Evolutionary conservation across 2,797 vertebrate genomes (phyloP).

Genomic region (Psittacula echo): DNA sequence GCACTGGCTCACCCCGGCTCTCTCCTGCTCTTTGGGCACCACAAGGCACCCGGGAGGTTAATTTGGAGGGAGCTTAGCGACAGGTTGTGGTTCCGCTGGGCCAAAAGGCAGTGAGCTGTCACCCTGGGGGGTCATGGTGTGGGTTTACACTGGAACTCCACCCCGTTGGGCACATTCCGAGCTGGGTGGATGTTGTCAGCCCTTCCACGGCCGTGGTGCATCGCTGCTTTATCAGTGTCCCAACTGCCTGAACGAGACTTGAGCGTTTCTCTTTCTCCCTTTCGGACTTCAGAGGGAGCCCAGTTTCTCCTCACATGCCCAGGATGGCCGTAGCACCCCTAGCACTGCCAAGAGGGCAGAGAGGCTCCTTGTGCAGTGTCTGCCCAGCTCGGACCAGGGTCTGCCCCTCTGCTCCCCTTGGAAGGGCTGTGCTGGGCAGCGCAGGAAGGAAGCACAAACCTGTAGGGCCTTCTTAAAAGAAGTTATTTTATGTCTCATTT

Average conservation of each 20-base stretch:
- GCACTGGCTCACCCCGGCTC: fast-evolving
- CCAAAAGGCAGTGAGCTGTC: fast-evolving
- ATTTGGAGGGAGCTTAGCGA: neutral
- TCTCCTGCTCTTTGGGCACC: neutral
- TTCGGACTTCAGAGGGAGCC: neutral
- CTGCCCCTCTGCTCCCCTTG: neutral
- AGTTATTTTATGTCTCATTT: neutral
- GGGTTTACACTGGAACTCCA: fast-evolving
- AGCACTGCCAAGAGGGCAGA: neutral
- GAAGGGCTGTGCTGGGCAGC: neutral
- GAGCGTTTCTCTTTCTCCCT: neutral
- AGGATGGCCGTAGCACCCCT: neutral
- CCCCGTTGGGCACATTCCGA: fast-evolving
- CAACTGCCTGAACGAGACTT: neutral
- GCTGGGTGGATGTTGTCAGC: fast-evolving
- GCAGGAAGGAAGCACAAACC: neutral
- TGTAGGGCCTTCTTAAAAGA: neutral
- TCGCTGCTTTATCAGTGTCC: fast-evolving
- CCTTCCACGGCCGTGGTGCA: fast-evolving
- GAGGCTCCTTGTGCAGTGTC: neutral
- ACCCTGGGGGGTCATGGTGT: fast-evolving
- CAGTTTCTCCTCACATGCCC: neutral
- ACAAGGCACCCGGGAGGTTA: fast-evolving
- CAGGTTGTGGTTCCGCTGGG: neutral
- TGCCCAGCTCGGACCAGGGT: neutral